Conservation (phyloP, 2,888 invertebrate genomes). For the Scaptomyza tumidula region DNA sequence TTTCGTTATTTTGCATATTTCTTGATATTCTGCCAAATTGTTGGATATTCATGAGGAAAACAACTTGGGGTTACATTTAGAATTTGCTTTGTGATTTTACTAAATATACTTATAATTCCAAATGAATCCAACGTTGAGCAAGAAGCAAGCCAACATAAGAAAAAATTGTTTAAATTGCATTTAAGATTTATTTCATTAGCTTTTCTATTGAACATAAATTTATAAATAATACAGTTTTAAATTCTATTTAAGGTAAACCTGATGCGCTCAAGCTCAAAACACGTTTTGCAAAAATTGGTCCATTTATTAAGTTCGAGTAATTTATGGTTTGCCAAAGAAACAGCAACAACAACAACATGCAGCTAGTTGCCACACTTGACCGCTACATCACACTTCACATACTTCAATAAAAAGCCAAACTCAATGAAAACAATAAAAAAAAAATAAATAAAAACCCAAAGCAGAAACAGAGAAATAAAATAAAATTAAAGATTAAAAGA, state of each 20-base stretch:
- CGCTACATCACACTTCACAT: conserved; percentile 12
- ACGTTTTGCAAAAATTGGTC: conserved; percentile 20
- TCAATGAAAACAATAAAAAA: conserved; percentile 1
- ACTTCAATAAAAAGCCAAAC: conserved; percentile 8
- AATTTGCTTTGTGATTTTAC: too few relatives aligned
- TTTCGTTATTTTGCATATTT: conserved; percentile 26
- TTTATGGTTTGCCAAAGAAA: not conserved
- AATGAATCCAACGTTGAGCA: too few relatives aligned
- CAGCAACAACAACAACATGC: not conserved
- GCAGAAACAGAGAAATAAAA: conserved; percentile 3
- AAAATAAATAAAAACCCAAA: conserved; percentile 11
- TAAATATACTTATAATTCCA: too few relatives aligned
- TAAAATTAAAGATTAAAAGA: conserved; percentile 11
- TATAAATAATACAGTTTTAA: not conserved
- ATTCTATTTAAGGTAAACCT: not conserved
- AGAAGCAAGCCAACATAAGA: too few relatives aligned
- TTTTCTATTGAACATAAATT: not conserved
- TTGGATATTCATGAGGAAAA: conserved; percentile 5
- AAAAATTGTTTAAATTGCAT: not conserved
- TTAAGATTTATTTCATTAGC: not conserved
- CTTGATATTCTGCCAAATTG: not conserved
- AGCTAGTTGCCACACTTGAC: conserved; percentile 22
- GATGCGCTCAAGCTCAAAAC: not conserved
- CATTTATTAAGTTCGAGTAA: conserved; percentile 18
- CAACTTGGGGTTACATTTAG: not conserved